A percentile compares a stretch with the other conserved stretches of the same genome.
Evolutionary conservation across 1,140 invertebrate species (phyloP).

Genomic region (Parasteatoda tepidariorum): DNA sequence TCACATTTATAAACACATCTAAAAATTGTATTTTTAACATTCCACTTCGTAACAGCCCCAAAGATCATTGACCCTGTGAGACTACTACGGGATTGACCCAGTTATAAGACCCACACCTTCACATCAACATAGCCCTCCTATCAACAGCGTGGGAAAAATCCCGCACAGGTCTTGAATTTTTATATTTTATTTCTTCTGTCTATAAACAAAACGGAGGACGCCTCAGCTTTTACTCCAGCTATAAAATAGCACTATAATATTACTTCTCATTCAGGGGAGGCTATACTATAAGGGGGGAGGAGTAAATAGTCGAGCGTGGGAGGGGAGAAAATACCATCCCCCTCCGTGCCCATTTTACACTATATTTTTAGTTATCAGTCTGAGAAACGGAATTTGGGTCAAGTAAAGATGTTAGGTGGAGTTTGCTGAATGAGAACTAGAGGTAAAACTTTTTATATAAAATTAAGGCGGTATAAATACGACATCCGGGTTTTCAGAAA

Average conservation of each 20-base stretch:
- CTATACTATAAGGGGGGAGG: neutral
- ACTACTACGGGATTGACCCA: slow-evolving; percentile 33
- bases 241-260: neutral
- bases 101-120: slow-evolving; percentile 14
- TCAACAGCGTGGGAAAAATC: slow-evolving; percentile 17
- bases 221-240: neutral
- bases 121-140: neutral
- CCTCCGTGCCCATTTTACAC: neutral
- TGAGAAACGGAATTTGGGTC: slow-evolving; percentile 43
- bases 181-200: neutral
- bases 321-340: neutral
- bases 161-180: neutral
- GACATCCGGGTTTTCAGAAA: no score
- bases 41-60: neutral
- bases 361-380: slow-evolving; percentile 19
- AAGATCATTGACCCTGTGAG: slow-evolving; percentile 22
- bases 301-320: neutral
- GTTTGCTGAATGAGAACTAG: no score
- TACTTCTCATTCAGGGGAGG: no score
- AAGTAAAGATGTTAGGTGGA: slow-evolving; percentile 18
- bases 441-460: no score
- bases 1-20: no score
- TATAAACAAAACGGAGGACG: slow-evolving; percentile 14
- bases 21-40: neutral
- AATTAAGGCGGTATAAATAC: no score